These are phyloP conservation scores for Xenentodon cancila DNA, from an alignment of 2,797 vertebrate species.

Conservation along the genomic window DNA sequence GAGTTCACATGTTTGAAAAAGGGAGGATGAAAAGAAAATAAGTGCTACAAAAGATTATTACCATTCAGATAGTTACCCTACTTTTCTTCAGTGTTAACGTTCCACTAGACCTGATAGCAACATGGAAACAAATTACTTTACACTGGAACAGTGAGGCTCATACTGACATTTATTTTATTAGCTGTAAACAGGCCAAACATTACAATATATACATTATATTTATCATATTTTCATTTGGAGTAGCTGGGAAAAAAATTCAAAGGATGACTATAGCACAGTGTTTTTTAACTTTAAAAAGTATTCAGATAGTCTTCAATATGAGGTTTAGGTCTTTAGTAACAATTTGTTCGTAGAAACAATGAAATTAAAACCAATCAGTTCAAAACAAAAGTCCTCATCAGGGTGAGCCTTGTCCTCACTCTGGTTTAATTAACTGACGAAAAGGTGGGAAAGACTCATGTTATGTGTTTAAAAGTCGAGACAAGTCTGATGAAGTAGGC, in stretches of 20 bases:
- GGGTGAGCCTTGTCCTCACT: neutral
- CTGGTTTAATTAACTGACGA: neutral
- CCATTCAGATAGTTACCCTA: conserved; percentile 9
- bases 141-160: neutral
- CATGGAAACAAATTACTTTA: too few relatives aligned
- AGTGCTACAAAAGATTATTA: conserved; percentile 51
- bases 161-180: neutral
- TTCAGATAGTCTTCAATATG: neutral
- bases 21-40: conserved; percentile 18
- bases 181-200: neutral
- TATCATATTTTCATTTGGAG: neutral
- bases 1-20: conserved; percentile 23
- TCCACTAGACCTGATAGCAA: too few relatives aligned
- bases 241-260: neutral
- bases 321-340: neutral
- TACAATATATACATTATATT: neutral
- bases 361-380: neutral
- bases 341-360: neutral
- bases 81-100: too few relatives aligned
- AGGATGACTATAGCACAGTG: neutral
- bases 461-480: conserved; percentile 18
- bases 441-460: neutral
- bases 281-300: neutral
- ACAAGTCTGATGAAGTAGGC: conserved; percentile 54
- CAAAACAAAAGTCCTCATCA: conserved; percentile 5